A percentile compares a stretch with the other conserved stretches of the same genome.
phyloP scores from a whole-genome alignment of 2,888 invertebrate species.

The Alentia gelatinosa region DNA sequence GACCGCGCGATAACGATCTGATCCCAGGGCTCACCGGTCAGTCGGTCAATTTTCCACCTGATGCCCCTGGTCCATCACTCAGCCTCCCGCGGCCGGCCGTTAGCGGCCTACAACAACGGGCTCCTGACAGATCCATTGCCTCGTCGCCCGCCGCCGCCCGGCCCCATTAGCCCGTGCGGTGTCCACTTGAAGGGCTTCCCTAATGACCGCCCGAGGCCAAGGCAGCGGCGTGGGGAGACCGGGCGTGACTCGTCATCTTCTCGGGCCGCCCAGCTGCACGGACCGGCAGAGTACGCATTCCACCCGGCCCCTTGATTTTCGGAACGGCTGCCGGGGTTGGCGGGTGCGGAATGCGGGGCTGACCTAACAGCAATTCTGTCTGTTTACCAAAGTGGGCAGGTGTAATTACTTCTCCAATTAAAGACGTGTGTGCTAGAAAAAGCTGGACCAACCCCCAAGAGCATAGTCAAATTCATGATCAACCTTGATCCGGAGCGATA shows the following conservation, averaged over 20 bases:
- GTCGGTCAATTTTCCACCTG: conserved; percentile 34
- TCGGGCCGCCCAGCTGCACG: conserved; percentile 8
- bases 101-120: neutral
- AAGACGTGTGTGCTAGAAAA: no score
- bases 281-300: neutral
- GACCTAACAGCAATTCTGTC: no score
- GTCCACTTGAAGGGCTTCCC: conserved; percentile 8
- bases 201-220: conserved; percentile 19
- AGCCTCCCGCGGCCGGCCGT: neutral
- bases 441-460: no score
- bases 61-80: neutral
- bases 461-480: no score
- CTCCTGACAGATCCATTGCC: conserved; percentile 21
- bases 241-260: conserved; percentile 32
- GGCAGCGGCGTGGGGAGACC: neutral
- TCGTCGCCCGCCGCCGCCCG: neutral
- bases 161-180: neutral
- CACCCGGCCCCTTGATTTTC: neutral
- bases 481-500: no score
- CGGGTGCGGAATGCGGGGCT: no score
- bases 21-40: neutral
- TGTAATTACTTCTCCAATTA: no score
- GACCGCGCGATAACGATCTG: conserved; percentile 11
- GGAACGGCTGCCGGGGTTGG: neutral
- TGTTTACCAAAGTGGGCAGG: no score